These are phyloP conservation scores for Carollia perspicillata DNA, from an alignment of 2,113 vertebrate genomes.

Conservation along the genomic window DNA sequence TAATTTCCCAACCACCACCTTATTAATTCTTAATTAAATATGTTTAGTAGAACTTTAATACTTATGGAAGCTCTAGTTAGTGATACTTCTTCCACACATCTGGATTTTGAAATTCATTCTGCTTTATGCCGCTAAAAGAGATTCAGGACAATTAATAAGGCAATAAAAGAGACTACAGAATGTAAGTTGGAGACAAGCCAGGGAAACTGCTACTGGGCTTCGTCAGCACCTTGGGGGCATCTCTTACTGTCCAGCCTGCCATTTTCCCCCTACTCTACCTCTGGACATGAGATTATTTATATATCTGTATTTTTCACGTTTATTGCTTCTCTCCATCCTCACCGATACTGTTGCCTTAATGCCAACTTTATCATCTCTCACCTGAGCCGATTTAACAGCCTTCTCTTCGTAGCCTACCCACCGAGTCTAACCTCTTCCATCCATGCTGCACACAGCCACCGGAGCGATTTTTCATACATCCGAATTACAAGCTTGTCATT, in stretches of 20 bases:
- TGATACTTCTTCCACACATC: constrained; percentile 35
- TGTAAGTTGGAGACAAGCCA: constrained; percentile 4
- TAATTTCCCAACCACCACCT: constrained; percentile 73
- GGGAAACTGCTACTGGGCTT: neutral
- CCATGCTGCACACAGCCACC: neutral
- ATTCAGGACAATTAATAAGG: neutral
- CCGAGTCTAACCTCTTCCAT: neutral
- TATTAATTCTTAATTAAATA: constrained; percentile 79
- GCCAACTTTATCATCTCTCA: neutral
- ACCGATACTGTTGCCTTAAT: neutral
- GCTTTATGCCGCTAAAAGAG: neutral
- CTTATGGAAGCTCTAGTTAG: constrained; percentile 51
- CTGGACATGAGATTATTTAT: neutral
- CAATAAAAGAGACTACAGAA: neutral
- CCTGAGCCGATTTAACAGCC: neutral
- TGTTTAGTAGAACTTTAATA: constrained; percentile 57
- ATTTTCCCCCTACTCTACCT: neutral
- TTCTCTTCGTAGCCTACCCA: neutral
- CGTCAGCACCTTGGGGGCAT: neutral
- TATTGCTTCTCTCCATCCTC: neutral
- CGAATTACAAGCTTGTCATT: neutral
- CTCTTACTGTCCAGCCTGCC: neutral
- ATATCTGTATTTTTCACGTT: neutral
- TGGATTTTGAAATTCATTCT: constrained; percentile 46
- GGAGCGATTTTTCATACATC: neutral